Conservation (phyloP, 2,888 invertebrate species). For the Eupithecia insigniata region DNA sequence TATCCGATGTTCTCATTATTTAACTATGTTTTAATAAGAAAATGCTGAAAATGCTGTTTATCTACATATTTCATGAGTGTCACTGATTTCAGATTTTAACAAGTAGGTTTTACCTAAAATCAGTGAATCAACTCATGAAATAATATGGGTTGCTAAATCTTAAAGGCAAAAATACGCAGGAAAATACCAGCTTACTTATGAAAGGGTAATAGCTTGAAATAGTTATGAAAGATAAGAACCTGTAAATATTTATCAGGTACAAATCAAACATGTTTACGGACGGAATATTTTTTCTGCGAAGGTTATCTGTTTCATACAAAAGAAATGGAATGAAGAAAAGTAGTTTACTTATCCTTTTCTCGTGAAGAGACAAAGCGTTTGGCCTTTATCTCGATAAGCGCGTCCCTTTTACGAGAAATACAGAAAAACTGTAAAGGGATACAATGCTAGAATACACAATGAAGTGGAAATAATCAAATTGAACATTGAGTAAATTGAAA, state of each 20-base stretch:
- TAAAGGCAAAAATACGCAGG: background rate
- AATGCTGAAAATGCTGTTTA: too few species aligned
- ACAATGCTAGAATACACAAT: slow-evolving; percentile 56
- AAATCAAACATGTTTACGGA: slow-evolving; percentile 23
- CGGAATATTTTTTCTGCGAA: slow-evolving; percentile 24
- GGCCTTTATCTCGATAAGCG: slow-evolving; percentile 48
- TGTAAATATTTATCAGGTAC: slow-evolving; percentile 12
- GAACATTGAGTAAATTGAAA: slow-evolving; percentile 57
- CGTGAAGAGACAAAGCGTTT: slow-evolving; percentile 49
- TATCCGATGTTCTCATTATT: too few species aligned
- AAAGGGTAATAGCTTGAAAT: background rate
- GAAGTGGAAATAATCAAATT: slow-evolving; percentile 55
- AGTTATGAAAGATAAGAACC: slow-evolving; percentile 9
- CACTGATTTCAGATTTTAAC: background rate
- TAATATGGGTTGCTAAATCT: background rate
- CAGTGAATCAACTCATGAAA: too few species aligned
- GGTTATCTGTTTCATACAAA: slow-evolving; percentile 37
- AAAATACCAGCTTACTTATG: background rate
- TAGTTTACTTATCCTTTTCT: slow-evolving; percentile 45
- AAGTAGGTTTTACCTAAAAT: background rate
- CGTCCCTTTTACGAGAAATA: slow-evolving; percentile 48
- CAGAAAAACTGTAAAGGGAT: slow-evolving; percentile 49
- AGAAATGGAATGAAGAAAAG: slow-evolving; percentile 40
- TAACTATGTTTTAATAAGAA: too few species aligned
- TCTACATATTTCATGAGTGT: too few species aligned